Base-by-base conservation (phyloP, 2,888 invertebrate species). In the Ectemnius continuus region DNA sequence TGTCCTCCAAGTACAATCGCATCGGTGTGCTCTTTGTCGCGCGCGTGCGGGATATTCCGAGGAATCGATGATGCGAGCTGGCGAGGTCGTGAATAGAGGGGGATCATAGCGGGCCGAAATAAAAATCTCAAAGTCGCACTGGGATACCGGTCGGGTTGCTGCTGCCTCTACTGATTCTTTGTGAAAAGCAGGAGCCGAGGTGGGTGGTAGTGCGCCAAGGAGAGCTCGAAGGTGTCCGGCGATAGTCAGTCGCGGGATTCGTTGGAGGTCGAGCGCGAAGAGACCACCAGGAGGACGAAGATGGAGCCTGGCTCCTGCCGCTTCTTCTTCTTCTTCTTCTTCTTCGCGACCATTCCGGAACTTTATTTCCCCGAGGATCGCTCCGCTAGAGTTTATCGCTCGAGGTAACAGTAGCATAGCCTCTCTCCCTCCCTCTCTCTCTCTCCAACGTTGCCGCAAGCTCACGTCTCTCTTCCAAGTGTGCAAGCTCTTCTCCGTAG, bases 301-400 rank as follows among this genome's bases (percentile, higher is more conserved):
- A 58, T 70, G 67, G 66, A 80, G 73, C 52, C 77, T 56, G 70
- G 67, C 20, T 71, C 75, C 76, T 23, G 36, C 36, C 11, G 36
- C 36, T 36, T 36, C 8, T 36, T 6, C 36, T 36, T 36, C 36
- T 36, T 36, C 36, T 36, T 36, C 36, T 36, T 36, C 36, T 75
- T 73, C 81, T 69, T 75, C 70, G 69, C 74, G 75, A 74, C 76
- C 76, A 82, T 82, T 81, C 78, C 76, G 78, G 77, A 86, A 87
- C 87, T 87, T 88, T 87, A 88, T 88, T 88, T 88, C 87, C 87
- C 87, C 79, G 80, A 86, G 87, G 87, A 88, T 85, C 85, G 82
- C 86, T 87, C 84, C 73, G 67, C 61, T 60, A 61, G 84, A 86
- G 87, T 87, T 87, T 87, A 87, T 87, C 86, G 85, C 84, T 83